phyloP scores from a whole-genome alignment of 2,797 vertebrate species.

The Siniperca undulata region DNA sequence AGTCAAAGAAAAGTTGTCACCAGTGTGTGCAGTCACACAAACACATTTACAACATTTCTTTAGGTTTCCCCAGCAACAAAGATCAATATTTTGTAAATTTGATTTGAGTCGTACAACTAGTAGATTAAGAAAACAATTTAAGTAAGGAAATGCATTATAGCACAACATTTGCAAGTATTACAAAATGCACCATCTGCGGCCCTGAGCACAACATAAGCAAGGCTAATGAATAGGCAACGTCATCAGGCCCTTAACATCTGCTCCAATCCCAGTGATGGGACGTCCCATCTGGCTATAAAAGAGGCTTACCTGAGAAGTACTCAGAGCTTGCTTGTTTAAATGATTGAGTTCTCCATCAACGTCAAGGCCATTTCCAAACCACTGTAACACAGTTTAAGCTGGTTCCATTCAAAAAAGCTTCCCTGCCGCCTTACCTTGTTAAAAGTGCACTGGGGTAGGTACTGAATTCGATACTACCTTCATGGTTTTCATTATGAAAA shows the following conservation, averaged over 20 bases:
- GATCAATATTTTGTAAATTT: not conserved
- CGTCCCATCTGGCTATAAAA: constrained; percentile 15
- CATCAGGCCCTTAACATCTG: constrained; percentile 35
- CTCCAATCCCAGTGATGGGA: constrained; percentile 25
- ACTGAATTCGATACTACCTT: not conserved
- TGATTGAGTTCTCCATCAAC: not conserved
- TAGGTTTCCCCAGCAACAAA: constrained; percentile 2
- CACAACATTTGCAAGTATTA: not conserved
- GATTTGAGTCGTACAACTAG: not conserved
- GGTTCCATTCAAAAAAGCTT: not conserved
- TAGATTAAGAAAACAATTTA: no score
- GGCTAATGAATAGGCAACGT: constrained; percentile 20
- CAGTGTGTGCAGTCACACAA: no score
- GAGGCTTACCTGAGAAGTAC: constrained; percentile 6
- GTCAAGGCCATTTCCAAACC: not conserved
- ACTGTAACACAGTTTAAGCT: not conserved
- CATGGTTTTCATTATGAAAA: not conserved
- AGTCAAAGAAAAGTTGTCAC: not conserved
- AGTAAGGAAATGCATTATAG: not conserved
- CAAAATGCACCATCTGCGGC: not conserved
- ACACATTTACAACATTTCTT: not conserved
- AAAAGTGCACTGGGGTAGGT: not conserved
- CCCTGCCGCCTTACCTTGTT: not conserved
- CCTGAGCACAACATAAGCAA: constrained; percentile 7
- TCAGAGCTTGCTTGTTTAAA: not conserved